A percentile compares a stretch with the other conserved stretches of the same genome.
These are phyloP conservation scores for Drosophila prostipennis DNA, from an alignment of 2,888 invertebrate species.

Conservation along the genomic window DNA sequence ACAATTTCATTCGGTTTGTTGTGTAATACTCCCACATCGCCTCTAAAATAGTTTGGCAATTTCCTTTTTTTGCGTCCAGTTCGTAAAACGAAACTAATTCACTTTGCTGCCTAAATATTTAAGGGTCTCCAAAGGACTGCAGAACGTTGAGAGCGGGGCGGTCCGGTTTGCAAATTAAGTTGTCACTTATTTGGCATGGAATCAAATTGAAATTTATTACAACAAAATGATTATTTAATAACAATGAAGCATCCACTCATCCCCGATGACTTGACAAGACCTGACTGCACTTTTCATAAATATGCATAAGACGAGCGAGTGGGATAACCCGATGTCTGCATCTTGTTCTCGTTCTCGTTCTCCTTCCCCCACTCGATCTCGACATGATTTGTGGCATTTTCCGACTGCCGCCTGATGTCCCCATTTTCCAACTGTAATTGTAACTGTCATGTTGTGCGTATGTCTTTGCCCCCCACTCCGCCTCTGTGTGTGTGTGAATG, in stretches of 20 bases:
- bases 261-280: constrained; percentile 60
- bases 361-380: constrained; percentile 1
- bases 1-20: constrained; percentile 62
- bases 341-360: background rate
- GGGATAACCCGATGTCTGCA: constrained; percentile 25
- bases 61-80: constrained; percentile 21
- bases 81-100: constrained; percentile 54
- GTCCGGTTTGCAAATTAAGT: constrained; percentile 61
- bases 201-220: constrained; percentile 75
- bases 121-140: constrained; percentile 22
- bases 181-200: constrained; percentile 65
- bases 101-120: constrained; percentile 60
- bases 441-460: constrained; percentile 76
- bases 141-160: constrained; percentile 12
- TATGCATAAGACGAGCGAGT: constrained; percentile 58
- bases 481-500: constrained; percentile 14
- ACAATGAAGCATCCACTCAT: constrained; percentile 46
- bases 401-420: constrained; percentile 43
- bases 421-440: constrained; percentile 71
- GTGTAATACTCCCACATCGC: constrained; percentile 31
- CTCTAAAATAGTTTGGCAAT: constrained; percentile 21
- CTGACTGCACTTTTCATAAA: constrained; percentile 77
- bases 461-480: constrained; percentile 30
- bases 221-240: constrained; percentile 75
- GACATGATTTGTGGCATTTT: constrained; percentile 65